These are phyloP conservation scores for Heteractis magnifica DNA, from an alignment of 92 coral and sea anemone species.

Conservation along the genomic window DNA sequence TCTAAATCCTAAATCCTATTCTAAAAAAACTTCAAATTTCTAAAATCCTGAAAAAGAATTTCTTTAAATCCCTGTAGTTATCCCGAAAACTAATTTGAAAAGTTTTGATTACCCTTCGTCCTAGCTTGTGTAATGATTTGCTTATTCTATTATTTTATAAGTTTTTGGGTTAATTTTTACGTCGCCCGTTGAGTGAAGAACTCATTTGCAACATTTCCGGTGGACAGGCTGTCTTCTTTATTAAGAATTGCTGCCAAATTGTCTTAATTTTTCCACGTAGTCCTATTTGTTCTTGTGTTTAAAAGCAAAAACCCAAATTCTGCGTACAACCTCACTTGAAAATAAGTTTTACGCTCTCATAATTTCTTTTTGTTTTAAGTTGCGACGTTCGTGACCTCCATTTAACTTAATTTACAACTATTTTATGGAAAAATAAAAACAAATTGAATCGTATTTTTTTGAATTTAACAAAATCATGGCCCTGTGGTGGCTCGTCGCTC, in stretches of 20 bases:
- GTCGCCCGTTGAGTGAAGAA: conserved; percentile 26
- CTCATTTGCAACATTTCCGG: conserved; percentile 37
- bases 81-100: background rate
- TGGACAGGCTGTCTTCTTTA: conserved; percentile 8
- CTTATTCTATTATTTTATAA: background rate
- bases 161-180: conserved; percentile 13
- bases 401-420: background rate
- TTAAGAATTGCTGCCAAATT: conserved; percentile 10
- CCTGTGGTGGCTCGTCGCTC: background rate
- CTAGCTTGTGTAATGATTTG: background rate
- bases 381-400: background rate
- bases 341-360: background rate
- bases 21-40: background rate
- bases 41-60: background rate
- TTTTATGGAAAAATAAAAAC: background rate
- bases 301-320: background rate
- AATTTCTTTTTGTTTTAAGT: background rate
- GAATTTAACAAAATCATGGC: background rate
- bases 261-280: background rate
- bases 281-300: background rate
- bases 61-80: background rate
- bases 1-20: background rate
- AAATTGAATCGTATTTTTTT: background rate
- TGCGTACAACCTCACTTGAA: background rate
- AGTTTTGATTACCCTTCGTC: background rate